phyloP scores from a whole-genome alignment of 1,140 invertebrate species.

The Calliopsis andreniformis region DNA sequence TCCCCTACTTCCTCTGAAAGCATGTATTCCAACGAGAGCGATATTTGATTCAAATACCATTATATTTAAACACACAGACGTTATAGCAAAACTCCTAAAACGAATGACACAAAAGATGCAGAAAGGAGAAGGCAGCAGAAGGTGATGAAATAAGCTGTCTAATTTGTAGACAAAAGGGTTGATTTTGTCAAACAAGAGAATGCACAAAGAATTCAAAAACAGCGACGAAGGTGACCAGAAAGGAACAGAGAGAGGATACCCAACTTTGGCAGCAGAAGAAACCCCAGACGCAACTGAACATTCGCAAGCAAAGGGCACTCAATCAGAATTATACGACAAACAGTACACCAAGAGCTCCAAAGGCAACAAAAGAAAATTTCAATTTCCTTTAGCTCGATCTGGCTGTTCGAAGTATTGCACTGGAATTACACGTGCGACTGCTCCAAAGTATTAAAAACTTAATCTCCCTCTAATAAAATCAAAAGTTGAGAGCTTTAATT shows the following conservation, averaged over 20 bases:
- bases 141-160: not conserved
- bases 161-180: not conserved
- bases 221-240: not conserved
- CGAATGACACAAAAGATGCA: not conserved
- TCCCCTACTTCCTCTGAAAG: conserved; percentile 17
- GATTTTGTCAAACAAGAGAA: not conserved
- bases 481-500: no score
- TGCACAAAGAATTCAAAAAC: not conserved
- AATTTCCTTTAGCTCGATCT: not conserved
- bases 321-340: not conserved
- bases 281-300: not conserved
- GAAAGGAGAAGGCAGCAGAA: not conserved
- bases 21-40: not conserved
- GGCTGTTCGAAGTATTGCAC: conserved; percentile 37
- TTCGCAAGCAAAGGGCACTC: not conserved
- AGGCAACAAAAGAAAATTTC: not conserved
- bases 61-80: not conserved
- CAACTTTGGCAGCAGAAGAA: not conserved
- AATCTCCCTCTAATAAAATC: not conserved
- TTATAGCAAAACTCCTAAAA: not conserved
- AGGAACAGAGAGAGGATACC: not conserved
- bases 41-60: not conserved
- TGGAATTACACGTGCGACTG: not conserved
- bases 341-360: not conserved
- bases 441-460: not conserved